Evolutionary conservation across 2,888 invertebrate species (phyloP), one percentile per base, ranked within the genome.

Genomic region (Drosophila nr. perissopoda): DNA sequence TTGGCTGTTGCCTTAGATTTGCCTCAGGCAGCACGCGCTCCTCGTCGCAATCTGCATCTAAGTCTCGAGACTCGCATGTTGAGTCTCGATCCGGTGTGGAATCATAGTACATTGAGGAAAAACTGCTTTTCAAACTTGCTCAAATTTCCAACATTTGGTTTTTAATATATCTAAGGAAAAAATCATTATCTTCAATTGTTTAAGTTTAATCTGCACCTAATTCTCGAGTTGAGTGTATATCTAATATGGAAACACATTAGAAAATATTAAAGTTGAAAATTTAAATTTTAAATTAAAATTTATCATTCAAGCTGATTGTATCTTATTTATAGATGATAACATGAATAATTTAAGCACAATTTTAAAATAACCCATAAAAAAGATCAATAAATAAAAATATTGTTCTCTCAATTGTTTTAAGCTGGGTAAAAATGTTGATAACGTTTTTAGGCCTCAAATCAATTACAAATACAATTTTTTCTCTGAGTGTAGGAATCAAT

Each of bases 11-110:
- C 25, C 49, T 65, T 51, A 49, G 54, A 56, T 51, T 66, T 65
- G 67, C 65, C 65, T 40, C 65, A 34, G 57, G 63, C 76, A 70
- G 82, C 85, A 84, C 84, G 82, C 84, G 84, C 74, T 72, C 67
- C 49, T 70, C 71, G 71, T 74, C 73, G 21, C 40, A 67, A 38
- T 27, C 53, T 48, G 53, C 31, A 38, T 58, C 64, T 13, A 3
- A 18, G 18, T 25, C 18, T 5, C 53, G 11, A 18, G 7, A 25
- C 16, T 53, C 40, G 16, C 16, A 25, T 25, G 16, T 46, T 25
- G 16, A 53, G 40, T 51, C 1, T 65, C 18, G 27, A n/a, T 34
- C 36, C 25, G 46, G 18, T 52, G 38, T 31, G 29, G 16, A 52
- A 16, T 46, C 51, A 16, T 52, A 66, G 48, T 29, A 38, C 54